A percentile compares a stretch with the other conserved stretches of the same genome.
These are phyloP conservation scores for Heliconius himera DNA, from an alignment of 1,140 invertebrate species.

Conservation along the genomic window DNA sequence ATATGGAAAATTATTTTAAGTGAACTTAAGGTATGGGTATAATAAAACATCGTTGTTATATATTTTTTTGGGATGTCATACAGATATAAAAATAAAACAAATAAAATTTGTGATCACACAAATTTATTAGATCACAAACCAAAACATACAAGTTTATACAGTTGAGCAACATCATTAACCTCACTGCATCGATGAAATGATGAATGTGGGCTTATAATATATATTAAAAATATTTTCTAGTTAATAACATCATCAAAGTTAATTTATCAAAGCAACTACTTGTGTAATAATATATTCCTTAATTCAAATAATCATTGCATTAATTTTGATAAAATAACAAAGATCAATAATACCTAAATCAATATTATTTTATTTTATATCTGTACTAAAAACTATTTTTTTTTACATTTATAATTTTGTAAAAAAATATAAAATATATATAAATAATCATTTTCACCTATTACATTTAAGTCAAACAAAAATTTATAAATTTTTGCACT, in stretches of 20 bases:
- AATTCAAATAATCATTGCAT: too few species aligned
- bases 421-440: too few species aligned
- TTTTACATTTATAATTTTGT: too few species aligned
- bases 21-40: neutral
- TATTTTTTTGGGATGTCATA: neutral
- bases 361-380: too few species aligned
- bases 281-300: too few species aligned
- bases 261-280: neutral
- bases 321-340: too few species aligned
- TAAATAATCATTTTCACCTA: too few species aligned
- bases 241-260: neutral
- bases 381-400: too few species aligned
- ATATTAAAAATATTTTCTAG: neutral
- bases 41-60: neutral
- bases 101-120: conserved; percentile 55
- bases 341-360: too few species aligned
- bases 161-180: conserved; percentile 74
- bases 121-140: conserved; percentile 76
- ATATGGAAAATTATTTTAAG: neutral
- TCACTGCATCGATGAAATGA: conserved; percentile 44
- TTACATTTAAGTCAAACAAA: too few species aligned
- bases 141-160: conserved; percentile 65
- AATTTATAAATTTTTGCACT: neutral
- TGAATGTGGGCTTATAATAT: neutral
- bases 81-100: conserved; percentile 52